Evolutionary conservation across 2,797 vertebrate species (phyloP), one percentile per base, ranked within the genome.

Genomic region (Sebastes vulpes): DNA sequence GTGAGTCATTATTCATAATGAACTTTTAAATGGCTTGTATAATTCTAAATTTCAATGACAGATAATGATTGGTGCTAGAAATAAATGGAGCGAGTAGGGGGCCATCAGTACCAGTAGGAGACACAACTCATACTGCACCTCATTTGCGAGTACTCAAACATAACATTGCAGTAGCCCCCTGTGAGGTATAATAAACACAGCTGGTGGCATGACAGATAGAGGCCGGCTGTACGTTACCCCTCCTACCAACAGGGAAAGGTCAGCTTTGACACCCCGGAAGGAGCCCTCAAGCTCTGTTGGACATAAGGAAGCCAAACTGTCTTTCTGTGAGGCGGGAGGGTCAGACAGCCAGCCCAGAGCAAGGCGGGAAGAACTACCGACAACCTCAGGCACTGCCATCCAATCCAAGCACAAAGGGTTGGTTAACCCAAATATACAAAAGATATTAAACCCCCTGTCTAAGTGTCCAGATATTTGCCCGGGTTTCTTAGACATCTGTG

Each of bases 201-300:
- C 84, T 72, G 29, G 66, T 69, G 77, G 81, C 73, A 12, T 57
- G 56, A 72, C 83, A 84, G 83, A 89, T 80, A 68, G 82, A 88
- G 84, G 85, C 85, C 65, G 74, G 77, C 80, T 61, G 81, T 61
- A 79, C 59, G 10, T 76, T 85, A 29, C 78, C 88, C 87, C 91
- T 86, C 69, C 81, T 59, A 83, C 85, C 81, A 67, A 75, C 77
- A 69, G 74, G 79, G 76, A 91, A 92, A 93, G 91, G 89, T 92
- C 89, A 92, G 61, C 32, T 52, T 58, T 72, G 82, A 82, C 85
- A 79, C 85, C 80, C 85, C 26, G 75, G 75, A 78, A 82, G 75
- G 74, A 84, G 73, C 61, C 84, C 87, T 74, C 20, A 9, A 87
- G 90, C 79, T 73, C 72, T 54, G 63, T 32, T 65, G 87, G 77